phyloP scores from a whole-genome alignment of 1,140 invertebrate species.

The Hycleus phaleratus region DNA sequence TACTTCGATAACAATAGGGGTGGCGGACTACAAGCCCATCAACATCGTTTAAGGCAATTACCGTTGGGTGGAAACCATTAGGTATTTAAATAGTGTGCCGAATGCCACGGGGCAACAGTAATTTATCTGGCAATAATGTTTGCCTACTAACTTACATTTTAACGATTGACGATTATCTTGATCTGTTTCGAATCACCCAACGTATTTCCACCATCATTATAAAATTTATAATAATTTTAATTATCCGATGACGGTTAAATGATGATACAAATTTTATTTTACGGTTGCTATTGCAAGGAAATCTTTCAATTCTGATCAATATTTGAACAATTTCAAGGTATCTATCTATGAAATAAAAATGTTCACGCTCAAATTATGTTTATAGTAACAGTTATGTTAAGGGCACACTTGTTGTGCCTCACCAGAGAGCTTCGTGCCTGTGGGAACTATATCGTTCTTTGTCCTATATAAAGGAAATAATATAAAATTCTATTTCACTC shows the following conservation, averaged over 20 bases:
- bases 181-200: background rate
- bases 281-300: background rate
- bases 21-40: conserved; percentile 2
- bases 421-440: conserved; percentile 16
- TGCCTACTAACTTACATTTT: conserved; percentile 16
- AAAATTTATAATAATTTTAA: background rate
- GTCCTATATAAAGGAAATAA: background rate
- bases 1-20: too few species aligned
- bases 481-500: conserved; percentile 3
- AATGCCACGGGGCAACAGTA: conserved; percentile 15
- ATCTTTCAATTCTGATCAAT: conserved; percentile 24
- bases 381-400: conserved; percentile 42
- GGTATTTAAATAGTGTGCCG: conserved; percentile 23
- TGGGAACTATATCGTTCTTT: conserved; percentile 11
- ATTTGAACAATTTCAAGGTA: conserved; percentile 22
- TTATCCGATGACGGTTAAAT: background rate
- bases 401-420: conserved; percentile 40
- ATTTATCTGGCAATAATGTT: conserved; percentile 19
- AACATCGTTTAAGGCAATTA: conserved; percentile 21
- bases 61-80: conserved; percentile 22
- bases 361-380: conserved; percentile 40
- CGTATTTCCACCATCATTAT: background rate
- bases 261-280: background rate
- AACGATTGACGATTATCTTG: conserved; percentile 3
- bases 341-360: conserved; percentile 35